Evolutionary conservation across 1,140 invertebrate species (phyloP).

Genomic region (Rhizoglyphus robini): DNA sequence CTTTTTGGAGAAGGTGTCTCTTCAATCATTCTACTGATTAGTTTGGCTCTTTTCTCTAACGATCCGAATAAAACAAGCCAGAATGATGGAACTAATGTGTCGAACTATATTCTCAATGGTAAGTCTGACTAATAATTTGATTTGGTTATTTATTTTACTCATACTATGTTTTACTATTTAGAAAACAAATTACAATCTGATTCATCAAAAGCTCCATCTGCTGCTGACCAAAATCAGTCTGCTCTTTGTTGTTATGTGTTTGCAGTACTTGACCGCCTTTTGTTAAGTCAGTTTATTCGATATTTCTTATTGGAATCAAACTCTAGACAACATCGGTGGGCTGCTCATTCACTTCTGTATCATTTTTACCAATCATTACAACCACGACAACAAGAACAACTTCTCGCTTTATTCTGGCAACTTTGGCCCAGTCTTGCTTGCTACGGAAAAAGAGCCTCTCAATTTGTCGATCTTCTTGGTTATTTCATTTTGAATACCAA

Average conservation of each 20-base stretch:
- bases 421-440: slow-evolving; percentile 78
- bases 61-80: slow-evolving; percentile 18
- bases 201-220: not conserved
- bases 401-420: slow-evolving; percentile 72
- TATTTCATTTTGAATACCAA: slow-evolving; percentile 65
- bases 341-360: slow-evolving; percentile 74
- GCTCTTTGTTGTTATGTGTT: slow-evolving; percentile 55
- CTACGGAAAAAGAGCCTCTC: slow-evolving; percentile 81
- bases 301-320: slow-evolving; percentile 87
- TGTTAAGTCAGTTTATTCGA: slow-evolving; percentile 63
- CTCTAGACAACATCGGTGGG: slow-evolving; percentile 79
- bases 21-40: slow-evolving; percentile 69
- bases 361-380: slow-evolving; percentile 65
- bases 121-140: too few species aligned
- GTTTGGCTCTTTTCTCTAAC: slow-evolving; percentile 54
- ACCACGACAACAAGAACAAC: slow-evolving; percentile 55
- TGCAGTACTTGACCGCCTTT: slow-evolving; percentile 47
- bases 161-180: not conserved
- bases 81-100: not conserved
- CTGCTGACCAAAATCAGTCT: slow-evolving; percentile 39
- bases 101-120: not conserved
- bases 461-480: slow-evolving; percentile 89
- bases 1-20: slow-evolving; percentile 83
- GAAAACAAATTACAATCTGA: not conserved
- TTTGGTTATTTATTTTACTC: not conserved